Base-by-base conservation (phyloP, 2,888 invertebrate species). In the Ophraella communa region DNA sequence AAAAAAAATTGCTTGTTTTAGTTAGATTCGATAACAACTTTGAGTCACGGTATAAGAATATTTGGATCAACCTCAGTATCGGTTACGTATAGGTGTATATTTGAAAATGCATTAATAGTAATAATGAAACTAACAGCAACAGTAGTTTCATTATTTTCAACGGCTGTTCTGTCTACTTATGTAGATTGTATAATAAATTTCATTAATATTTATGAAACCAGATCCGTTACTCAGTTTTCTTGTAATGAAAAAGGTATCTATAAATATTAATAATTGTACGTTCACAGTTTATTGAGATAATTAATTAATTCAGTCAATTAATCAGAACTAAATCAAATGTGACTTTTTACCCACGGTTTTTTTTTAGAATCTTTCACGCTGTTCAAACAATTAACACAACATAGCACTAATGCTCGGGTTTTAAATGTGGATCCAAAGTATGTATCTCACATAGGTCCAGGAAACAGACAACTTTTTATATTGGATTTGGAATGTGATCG, bases 401-500 rank as follows among this genome's bases (percentile, higher is more conserved):
- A 64, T 54, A 69, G 65, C 20, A 33, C 64, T 47, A 57, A 63
- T 39, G 61, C 61, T 4, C 71, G 69, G 44, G 57, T 72, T 18
- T 30, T 71, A 23, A 54, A 68, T 4, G 57, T 63, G 18, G 65
- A 57, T 57, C 58, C 35, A 4, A 52, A 51, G 14, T 14, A 64
- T 7, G 53, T 74, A 20, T 51, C 68, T 1, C 67, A 70, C 60
- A 64, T 68, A 17, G 42, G 65, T 39, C 73, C 73, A 18, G 59
- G 72, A 30, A 68, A 84, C 47, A 79, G 83, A 49, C 67, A 80
- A 0, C 44, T 85, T 0, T 76, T 84, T 7, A 11, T 85, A 3
- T 78, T 80, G 4, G 85, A 86, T 63, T 67, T 84, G 3, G 66
- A 78, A 0, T 86, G 86, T 66, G 69, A 74, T 1, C 78, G 73